These are phyloP conservation scores for Sialia sialis DNA, from an alignment of 2,113 vertebrate species.

Conservation along the genomic window DNA sequence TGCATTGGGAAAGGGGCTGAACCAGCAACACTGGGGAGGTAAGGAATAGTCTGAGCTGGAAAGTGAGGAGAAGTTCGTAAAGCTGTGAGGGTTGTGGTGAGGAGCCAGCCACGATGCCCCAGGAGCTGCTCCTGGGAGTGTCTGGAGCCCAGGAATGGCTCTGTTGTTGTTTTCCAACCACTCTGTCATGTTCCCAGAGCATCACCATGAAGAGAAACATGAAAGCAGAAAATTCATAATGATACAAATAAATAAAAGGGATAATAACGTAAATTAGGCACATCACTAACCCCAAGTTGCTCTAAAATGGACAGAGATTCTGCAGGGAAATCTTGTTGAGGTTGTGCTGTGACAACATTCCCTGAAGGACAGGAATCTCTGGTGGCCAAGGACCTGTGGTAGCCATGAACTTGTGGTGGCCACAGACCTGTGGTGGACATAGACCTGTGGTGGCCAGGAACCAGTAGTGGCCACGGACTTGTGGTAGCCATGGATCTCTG, in stretches of 20 bases:
- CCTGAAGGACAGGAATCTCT: accelerated
- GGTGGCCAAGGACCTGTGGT: accelerated
- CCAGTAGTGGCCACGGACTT: accelerated
- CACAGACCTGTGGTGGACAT: accelerated
- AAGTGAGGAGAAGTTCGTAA: background rate
- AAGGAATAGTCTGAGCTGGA: background rate
- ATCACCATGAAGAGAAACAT: background rate
- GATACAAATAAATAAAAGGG: background rate
- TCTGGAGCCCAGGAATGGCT: background rate
- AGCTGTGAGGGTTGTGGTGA: background rate
- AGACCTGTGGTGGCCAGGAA: accelerated
- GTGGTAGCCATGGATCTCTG: accelerated
- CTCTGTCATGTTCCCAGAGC: accelerated
- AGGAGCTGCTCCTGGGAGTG: background rate
- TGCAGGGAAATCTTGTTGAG: background rate
- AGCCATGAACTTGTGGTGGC: accelerated
- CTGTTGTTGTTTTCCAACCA: background rate
- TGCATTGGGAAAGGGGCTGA: background rate
- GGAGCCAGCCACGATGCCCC: background rate
- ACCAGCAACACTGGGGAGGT: background rate
- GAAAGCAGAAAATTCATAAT: background rate
- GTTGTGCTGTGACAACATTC: accelerated
- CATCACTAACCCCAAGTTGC: background rate
- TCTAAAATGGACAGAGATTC: background rate
- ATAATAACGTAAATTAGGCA: background rate